These are phyloP conservation scores for Labroides dimidiatus DNA, from an alignment of 2,797 vertebrate genomes.

Conservation along the genomic window DNA sequence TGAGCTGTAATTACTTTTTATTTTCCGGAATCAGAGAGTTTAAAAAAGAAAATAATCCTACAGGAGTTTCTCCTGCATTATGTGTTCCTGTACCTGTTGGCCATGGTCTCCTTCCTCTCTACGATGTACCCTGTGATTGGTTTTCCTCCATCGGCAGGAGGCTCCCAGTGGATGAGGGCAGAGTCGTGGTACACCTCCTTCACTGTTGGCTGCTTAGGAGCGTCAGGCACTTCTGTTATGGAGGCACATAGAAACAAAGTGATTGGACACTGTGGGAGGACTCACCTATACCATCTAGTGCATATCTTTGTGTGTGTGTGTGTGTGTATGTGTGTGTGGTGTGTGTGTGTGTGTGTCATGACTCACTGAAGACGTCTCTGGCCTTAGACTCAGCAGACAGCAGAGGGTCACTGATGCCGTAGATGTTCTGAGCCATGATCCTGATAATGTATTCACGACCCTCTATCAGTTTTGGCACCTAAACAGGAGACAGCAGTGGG, in stretches of 20 bases:
- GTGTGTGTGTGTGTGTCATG: background rate
- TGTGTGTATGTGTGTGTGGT: background rate
- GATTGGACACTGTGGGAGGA: conserved; percentile 2
- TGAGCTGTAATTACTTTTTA: too few species aligned
- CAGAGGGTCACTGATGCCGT: conserved; percentile 95
- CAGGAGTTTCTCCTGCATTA: background rate
- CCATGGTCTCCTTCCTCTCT: conserved; percentile 98
- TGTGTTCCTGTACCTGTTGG: conserved; percentile 83
- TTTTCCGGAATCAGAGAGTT: too few species aligned
- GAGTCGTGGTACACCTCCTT: conserved; percentile 94
- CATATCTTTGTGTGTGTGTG: too few species aligned
- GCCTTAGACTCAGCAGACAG: conserved; percentile 93
- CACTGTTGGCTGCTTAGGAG: conserved; percentile 91
- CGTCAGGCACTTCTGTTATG: conserved; percentile 92
- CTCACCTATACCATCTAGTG: background rate
- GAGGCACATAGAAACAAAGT: conserved; percentile 24
- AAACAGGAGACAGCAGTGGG: conserved; percentile 4
- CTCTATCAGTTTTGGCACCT: conserved; percentile 94
- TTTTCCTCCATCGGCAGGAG: conserved; percentile 96
- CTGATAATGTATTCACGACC: conserved; percentile 95
- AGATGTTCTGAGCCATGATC: conserved; percentile 97
- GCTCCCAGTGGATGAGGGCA: conserved; percentile 94
- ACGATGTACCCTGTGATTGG: conserved; percentile 96
- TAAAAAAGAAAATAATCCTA: too few species aligned
- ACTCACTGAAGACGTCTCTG: conserved; percentile 95